Evolutionary conservation across 1,140 invertebrate genomes (phyloP).

Genomic region (Odontomachus brunneus): DNA sequence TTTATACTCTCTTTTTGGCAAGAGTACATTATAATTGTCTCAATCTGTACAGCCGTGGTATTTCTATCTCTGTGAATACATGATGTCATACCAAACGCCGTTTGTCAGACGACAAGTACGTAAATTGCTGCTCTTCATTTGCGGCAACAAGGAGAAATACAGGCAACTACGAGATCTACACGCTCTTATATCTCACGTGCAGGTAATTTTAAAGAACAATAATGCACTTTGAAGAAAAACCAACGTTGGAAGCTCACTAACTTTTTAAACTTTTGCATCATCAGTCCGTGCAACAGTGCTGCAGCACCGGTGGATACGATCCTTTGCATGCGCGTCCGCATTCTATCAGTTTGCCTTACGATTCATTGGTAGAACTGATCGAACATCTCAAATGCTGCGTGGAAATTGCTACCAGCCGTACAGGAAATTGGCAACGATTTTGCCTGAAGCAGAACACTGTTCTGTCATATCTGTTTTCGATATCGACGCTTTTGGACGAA

Average conservation of each 20-base stretch:
- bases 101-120: conserved; percentile 92
- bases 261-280: conserved; percentile 55
- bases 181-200: conserved; percentile 93
- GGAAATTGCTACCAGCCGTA: conserved; percentile 96
- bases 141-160: conserved; percentile 98
- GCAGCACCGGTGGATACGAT: conserved; percentile 87
- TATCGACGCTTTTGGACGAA: conserved; percentile 92
- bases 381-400: conserved; percentile 97
- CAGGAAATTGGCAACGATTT: conserved; percentile 97
- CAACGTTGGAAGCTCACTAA: not conserved
- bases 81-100: conserved; percentile 96
- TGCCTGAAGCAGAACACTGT: conserved; percentile 92
- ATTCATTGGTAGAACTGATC: conserved; percentile 95
- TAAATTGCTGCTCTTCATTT: conserved; percentile 96
- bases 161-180: conserved; percentile 96
- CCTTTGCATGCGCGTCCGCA: conserved; percentile 84
- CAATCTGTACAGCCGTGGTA: conserved; percentile 88
- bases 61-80: conserved; percentile 96
- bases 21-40: conserved; percentile 29
- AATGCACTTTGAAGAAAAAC: not conserved
- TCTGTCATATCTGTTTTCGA: conserved; percentile 82
- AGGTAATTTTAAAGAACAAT: conserved; percentile 83
- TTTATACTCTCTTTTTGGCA: conserved; percentile 5
- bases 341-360: conserved; percentile 90
- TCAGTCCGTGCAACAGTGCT: conserved; percentile 87